phyloP scores from a whole-genome alignment of 1,140 invertebrate species.

The Bombus difficillimus region DNA sequence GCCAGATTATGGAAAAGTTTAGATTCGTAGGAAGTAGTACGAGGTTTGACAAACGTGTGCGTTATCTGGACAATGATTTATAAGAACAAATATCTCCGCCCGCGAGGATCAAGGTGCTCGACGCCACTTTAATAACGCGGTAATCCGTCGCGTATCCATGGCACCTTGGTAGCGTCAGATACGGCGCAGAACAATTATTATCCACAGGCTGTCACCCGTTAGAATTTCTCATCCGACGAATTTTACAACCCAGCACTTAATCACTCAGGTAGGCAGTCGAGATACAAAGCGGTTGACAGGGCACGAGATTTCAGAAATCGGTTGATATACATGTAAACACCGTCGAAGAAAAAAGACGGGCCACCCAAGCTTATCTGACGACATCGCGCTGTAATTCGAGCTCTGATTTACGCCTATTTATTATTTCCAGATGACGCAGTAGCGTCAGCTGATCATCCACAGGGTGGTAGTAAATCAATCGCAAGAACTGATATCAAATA shows the following conservation, averaged over 20 bases:
- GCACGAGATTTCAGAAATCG: constrained; percentile 76
- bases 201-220: constrained; percentile 42
- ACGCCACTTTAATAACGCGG: constrained; percentile 78
- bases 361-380: constrained; percentile 76
- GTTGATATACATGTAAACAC: constrained; percentile 72
- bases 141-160: constrained; percentile 75
- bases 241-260: constrained; percentile 77
- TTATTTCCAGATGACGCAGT: constrained; percentile 65
- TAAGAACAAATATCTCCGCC: constrained; percentile 77
- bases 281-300: constrained; percentile 67
- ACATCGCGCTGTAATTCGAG: constrained; percentile 70
- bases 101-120: constrained; percentile 72
- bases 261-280: constrained; percentile 68
- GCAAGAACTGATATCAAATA: constrained; percentile 57
- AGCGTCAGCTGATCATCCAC: constrained; percentile 63
- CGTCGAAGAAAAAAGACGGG: constrained; percentile 50
- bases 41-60: constrained; percentile 58
- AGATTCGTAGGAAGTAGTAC: constrained; percentile 58
- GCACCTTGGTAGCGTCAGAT: constrained; percentile 50
- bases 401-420: constrained; percentile 80
- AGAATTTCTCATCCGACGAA: constrained; percentile 59
- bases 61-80: constrained; percentile 82
- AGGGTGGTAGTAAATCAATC: constrained; percentile 73
- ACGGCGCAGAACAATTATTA: constrained; percentile 57
- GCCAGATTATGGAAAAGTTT: constrained; percentile 77